phyloP scores from a whole-genome alignment of 2,888 invertebrate species.

The Acrobasis repandana region DNA sequence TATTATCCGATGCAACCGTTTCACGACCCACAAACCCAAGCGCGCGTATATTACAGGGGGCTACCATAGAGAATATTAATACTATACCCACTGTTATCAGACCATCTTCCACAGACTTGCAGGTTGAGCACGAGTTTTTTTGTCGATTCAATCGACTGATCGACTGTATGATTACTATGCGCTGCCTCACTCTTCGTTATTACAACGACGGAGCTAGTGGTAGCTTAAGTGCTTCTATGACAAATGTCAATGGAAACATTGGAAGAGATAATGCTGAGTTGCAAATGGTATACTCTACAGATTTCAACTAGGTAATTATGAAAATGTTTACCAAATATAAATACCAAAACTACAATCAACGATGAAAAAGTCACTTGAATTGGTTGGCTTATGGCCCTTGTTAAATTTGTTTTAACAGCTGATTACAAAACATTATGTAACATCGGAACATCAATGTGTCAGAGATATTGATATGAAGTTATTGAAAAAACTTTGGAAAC shows the following conservation, averaged over 20 bases:
- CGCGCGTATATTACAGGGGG: slow-evolving; percentile 45
- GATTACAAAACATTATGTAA: neutral
- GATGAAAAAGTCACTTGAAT: too few species aligned
- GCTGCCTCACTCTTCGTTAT: neutral
- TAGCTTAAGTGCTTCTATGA: neutral
- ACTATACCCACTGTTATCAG: slow-evolving; percentile 28
- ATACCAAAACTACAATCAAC: too few species aligned
- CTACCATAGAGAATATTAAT: slow-evolving; percentile 61
- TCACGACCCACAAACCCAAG: slow-evolving; percentile 68
- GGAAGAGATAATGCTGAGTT: neutral
- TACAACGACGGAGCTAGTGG: neutral
- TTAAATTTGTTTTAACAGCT: neutral
- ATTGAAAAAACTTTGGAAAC: too few species aligned
- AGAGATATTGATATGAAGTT: too few species aligned
- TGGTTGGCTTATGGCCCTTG: neutral
- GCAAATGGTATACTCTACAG: too few species aligned
- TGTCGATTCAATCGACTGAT: neutral
- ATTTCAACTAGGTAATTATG: too few species aligned
- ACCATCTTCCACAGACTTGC: slow-evolving; percentile 26
- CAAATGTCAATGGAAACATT: neutral
- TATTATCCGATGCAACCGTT: slow-evolving; percentile 64
- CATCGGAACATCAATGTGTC: neutral
- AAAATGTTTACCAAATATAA: too few species aligned
- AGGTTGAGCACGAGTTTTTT: neutral
- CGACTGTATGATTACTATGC: neutral